phyloP scores from a whole-genome alignment of 1,140 invertebrate genomes.

The Heliothis subflexa region DNA sequence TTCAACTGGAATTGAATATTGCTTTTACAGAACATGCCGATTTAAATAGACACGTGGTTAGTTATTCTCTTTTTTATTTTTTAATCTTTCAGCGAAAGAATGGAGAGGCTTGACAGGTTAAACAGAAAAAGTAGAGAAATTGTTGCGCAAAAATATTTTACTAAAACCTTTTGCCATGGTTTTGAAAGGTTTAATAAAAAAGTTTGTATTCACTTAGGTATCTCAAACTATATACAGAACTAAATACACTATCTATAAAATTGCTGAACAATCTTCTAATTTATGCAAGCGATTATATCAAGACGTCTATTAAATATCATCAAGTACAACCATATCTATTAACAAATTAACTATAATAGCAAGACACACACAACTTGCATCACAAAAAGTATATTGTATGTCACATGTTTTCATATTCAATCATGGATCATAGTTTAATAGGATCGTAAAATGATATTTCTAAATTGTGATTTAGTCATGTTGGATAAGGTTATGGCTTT shows the following conservation, averaged over 20 bases:
- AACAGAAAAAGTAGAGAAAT: too few species aligned
- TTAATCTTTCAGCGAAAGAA: too few species aligned
- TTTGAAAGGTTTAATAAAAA: too few species aligned
- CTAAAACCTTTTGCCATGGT: too few species aligned
- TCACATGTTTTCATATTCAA: not conserved
- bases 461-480: constrained; percentile 22
- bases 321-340: not conserved
- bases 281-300: not conserved
- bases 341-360: constrained; percentile 1
- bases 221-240: too few species aligned
- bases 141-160: too few species aligned
- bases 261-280: not conserved
- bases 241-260: too few species aligned
- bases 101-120: too few species aligned
- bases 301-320: not conserved
- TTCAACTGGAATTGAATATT: not conserved
- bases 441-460: constrained; percentile 11
- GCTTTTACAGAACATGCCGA: not conserved
- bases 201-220: too few species aligned
- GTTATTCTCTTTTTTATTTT: too few species aligned
- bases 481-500: constrained; percentile 38
- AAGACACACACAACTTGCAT: not conserved
- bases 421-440: not conserved
- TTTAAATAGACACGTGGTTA: not conserved
- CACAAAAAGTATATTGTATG: not conserved